Percentiles rank a stretch among this genome's conserved stretches.
These are phyloP conservation scores for Zaprionus lachaisei DNA, from an alignment of 1,140 invertebrate genomes.

Conservation along the genomic window DNA sequence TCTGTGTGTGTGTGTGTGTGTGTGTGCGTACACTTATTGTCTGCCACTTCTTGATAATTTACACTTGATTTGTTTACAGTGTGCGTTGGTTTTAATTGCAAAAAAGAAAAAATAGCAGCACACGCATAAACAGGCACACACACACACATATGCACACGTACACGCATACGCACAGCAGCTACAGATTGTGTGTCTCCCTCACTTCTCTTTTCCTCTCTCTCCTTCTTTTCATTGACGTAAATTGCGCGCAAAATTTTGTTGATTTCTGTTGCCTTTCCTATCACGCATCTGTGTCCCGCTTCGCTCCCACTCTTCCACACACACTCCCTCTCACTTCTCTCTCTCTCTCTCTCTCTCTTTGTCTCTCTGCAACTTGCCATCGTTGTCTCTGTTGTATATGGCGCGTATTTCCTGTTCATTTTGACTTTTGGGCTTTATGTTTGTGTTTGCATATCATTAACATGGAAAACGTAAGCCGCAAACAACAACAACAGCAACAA, in stretches of 20 bases:
- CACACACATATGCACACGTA: conserved; percentile 1
- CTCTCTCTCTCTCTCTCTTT: conserved; percentile 12
- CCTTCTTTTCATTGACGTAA: conserved; percentile 73
- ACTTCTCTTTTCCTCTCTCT: background rate
- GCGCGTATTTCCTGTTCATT: conserved; percentile 71
- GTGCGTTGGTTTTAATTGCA: conserved; percentile 64
- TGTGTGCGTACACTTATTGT: conserved; percentile 11
- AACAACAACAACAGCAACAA: conserved; percentile 13
- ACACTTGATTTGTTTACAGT: conserved; percentile 77
- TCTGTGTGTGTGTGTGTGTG: background rate
- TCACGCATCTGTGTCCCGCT: conserved; percentile 5
- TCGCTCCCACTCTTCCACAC: conserved; percentile 3
- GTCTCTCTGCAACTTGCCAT: background rate
- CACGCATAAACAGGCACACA: conserved; percentile 18
- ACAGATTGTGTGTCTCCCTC: conserved; percentile 8
- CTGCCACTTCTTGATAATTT: conserved; percentile 64
- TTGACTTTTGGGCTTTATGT: conserved; percentile 56
- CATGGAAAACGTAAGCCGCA: conserved; percentile 66
- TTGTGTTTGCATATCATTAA: conserved; percentile 78
- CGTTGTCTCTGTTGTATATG: conserved; percentile 56
- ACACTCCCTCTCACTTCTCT: conserved; percentile 24
- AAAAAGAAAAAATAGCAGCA: conserved; percentile 62
- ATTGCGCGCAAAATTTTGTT: conserved; percentile 76
- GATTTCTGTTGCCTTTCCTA: conserved; percentile 64
- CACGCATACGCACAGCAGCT: conserved; percentile 5